Evolutionary conservation across 2,888 invertebrate species (phyloP).

Genomic region (Creontiades dilutus): DNA sequence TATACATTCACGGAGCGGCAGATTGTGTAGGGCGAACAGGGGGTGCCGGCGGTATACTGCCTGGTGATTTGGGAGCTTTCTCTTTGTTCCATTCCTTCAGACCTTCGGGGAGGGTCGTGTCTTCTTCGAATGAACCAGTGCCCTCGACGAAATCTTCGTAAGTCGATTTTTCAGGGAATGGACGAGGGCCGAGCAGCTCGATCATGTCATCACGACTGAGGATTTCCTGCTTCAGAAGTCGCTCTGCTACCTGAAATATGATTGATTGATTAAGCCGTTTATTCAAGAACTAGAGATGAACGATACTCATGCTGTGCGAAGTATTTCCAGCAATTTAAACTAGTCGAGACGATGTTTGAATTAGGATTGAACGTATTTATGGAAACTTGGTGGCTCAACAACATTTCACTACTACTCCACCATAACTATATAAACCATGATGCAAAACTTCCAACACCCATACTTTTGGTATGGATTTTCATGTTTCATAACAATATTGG

Average conservation of each 20-base stretch:
- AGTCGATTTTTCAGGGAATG: conserved; percentile 98
- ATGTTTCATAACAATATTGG: too few relatives aligned
- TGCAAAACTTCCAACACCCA: too few relatives aligned
- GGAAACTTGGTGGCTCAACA: too few relatives aligned
- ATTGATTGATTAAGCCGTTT: too few relatives aligned
- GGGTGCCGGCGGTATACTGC: conserved; percentile 43
- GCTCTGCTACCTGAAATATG: conserved; percentile 85
- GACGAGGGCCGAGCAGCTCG: conserved; percentile 94
- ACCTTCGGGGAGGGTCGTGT: conserved; percentile 95
- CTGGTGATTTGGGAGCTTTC: conserved; percentile 75
- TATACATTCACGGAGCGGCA: conserved; percentile 48
- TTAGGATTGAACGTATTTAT: too few relatives aligned
- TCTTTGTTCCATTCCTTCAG: conserved; percentile 96
- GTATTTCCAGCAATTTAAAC: too few relatives aligned
- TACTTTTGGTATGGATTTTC: too few relatives aligned
- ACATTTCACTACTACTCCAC: too few relatives aligned
- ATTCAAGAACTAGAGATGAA: too few relatives aligned
- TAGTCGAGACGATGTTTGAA: too few relatives aligned
- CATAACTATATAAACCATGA: too few relatives aligned
- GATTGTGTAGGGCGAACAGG: conserved; percentile 50
- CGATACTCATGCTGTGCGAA: too few relatives aligned
- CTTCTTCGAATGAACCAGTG: conserved; percentile 98
- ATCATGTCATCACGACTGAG: conserved; percentile 98
- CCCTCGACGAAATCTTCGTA: conserved; percentile 99
- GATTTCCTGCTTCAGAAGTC: conserved; percentile 95